These are phyloP conservation scores for Pagetopsis macropterus DNA, from an alignment of 2,797 vertebrate species.

Conservation along the genomic window DNA sequence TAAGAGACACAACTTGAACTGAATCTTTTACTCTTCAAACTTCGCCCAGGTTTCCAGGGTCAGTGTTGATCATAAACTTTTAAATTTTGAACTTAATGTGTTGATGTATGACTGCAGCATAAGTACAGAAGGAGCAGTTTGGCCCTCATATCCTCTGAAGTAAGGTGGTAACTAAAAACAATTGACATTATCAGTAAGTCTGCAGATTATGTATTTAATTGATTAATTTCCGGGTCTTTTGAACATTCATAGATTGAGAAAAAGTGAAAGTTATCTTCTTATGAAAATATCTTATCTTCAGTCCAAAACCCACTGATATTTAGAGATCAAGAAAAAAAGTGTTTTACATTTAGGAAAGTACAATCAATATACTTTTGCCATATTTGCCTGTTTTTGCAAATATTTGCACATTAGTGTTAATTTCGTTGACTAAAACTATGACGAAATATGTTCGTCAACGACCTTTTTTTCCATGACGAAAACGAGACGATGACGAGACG, in stretches of 20 bases:
- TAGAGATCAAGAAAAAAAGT: background rate
- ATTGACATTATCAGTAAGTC: conserved; percentile 3
- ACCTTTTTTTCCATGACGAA: too few species aligned
- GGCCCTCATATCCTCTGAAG: background rate
- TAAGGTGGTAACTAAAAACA: background rate
- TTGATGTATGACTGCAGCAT: background rate
- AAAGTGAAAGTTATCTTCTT: background rate
- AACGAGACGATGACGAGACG: too few species aligned
- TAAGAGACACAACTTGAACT: background rate
- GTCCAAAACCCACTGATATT: background rate
- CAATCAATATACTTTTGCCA: background rate
- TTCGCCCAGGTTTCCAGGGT: background rate
- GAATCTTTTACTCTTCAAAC: background rate
- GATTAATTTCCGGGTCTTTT: background rate
- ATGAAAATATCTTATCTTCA: background rate
- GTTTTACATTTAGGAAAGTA: background rate
- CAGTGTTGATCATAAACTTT: conserved; percentile 3
- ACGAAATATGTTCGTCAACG: too few species aligned
- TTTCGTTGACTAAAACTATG: too few species aligned
- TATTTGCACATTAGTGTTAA: too few species aligned
- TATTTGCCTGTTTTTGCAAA: background rate
- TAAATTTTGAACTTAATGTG: background rate
- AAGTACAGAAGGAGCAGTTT: background rate
- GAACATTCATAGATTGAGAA: background rate
- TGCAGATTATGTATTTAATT: background rate